These are phyloP conservation scores for Dinothrombium tinctorium DNA, from an alignment of 1,140 invertebrate genomes.

Conservation along the genomic window DNA sequence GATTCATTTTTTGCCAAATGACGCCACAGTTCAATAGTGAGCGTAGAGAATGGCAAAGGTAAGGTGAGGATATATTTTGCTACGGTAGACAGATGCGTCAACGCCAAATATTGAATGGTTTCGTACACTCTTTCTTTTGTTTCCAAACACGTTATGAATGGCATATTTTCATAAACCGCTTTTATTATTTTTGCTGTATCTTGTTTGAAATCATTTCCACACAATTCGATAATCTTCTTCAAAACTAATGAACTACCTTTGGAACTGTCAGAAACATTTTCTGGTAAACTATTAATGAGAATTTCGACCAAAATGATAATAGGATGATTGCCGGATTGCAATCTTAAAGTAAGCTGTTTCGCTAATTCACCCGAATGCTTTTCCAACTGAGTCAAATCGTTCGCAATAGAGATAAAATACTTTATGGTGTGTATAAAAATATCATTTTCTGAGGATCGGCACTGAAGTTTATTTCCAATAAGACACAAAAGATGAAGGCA, in stretches of 20 bases:
- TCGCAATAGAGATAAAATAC: too few relatives aligned
- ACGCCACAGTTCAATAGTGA: background rate
- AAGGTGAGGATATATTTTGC: background rate
- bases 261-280: background rate
- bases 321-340: background rate
- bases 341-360: background rate
- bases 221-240: background rate
- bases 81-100: background rate
- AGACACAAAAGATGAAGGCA: too few relatives aligned
- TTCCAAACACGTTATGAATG: background rate
- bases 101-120: background rate
- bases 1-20: background rate
- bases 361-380: background rate
- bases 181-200: background rate
- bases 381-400: background rate
- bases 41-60: background rate
- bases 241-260: background rate
- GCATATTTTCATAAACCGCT: too few relatives aligned
- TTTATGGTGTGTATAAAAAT: too few relatives aligned
- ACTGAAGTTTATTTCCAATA: too few relatives aligned
- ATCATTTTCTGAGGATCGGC: too few relatives aligned
- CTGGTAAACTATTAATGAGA: background rate
- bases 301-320: background rate
- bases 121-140: background rate
- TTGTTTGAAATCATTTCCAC: background rate